A percentile compares a stretch with the other conserved stretches of the same genome.
Evolutionary conservation across 2,797 vertebrate species (phyloP).

Genomic region (Pipistrellus kuhlii): DNA sequence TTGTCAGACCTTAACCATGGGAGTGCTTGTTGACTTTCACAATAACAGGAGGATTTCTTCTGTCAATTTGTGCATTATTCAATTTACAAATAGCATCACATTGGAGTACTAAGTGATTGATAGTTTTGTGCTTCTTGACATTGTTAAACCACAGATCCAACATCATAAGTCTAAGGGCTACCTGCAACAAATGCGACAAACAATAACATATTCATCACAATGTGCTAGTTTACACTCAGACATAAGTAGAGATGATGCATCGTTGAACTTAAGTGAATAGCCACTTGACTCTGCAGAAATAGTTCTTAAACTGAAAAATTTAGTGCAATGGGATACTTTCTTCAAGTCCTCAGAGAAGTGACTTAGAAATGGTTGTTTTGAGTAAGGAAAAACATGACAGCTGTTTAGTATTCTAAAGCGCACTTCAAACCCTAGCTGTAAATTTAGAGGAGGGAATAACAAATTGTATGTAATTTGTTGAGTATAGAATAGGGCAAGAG

Average conservation of each 20-base stretch:
- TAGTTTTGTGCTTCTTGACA: background rate
- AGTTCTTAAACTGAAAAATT: conserved; percentile 36
- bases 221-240: background rate
- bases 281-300: conserved; percentile 50
- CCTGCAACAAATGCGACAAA: background rate
- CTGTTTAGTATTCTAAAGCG: conserved; percentile 24
- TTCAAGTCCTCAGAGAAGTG: background rate
- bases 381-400: background rate
- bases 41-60: conserved; percentile 26
- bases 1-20: background rate
- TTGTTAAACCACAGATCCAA: background rate
- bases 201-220: background rate
- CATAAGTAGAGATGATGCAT: background rate
- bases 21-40: conserved; percentile 22
- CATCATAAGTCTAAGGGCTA: background rate
- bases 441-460: conserved; percentile 11
- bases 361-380: conserved; percentile 3
- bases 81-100: conserved; percentile 32
- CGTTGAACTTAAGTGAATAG: conserved; percentile 55
- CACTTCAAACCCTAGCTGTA: background rate
- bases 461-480: background rate
- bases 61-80: conserved; percentile 33
- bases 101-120: background rate
- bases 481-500: background rate
- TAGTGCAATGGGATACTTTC: background rate